Base-by-base conservation (phyloP, 2,888 invertebrate genomes). In the Euplexia lucipara region DNA sequence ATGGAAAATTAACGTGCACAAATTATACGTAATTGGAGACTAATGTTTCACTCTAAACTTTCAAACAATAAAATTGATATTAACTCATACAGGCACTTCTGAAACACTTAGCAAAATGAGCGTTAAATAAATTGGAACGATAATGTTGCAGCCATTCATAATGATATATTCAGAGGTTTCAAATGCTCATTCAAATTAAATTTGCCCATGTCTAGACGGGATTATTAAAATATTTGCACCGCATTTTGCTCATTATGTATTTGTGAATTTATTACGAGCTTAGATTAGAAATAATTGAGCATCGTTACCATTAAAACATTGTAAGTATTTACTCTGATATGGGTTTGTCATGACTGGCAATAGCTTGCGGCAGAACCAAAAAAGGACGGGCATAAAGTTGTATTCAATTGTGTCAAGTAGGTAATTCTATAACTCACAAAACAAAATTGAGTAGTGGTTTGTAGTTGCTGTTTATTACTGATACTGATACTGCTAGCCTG, bases 121-220 rank as follows among this genome's bases (percentile, higher is more conserved):
- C 10, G 32, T 26, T 26, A 34, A 42, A 47, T 26, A 42, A n/a
- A 74, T 54, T 60, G 12, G 0, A 54, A 44, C 14, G 16, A 48
- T 53, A 44, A 41, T 26, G n/a, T 32, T 47, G 22, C 35, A 54
- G 10, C 16, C 1, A 18, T 58, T 56, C 18, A 42, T 35, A 67
- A n/a, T n/a, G n/a, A n/a, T 57, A 58, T 59, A 41, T 34, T 72
- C 6, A 20, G 20, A 32, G 45, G 45, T 67, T 74, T 52, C 18
- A 52, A 56, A 48, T 60, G 20, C 45, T 39, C 54, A 60, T 71
- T 44, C 14, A n/a, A 67, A 54, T 74, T 52, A 42, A 56, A 60
- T 58, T 51, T 9, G 26, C 39, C 12, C 42, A 41, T 48, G 56
- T 76, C 73, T 74, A 76, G 76, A 75, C 59, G 5, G n/a, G 48